Percentiles rank a stretch among this genome's conserved stretches.
Evolutionary conservation across 2,113 vertebrate species (phyloP).

Genomic region (Reinhardtius hippoglossoides): DNA sequence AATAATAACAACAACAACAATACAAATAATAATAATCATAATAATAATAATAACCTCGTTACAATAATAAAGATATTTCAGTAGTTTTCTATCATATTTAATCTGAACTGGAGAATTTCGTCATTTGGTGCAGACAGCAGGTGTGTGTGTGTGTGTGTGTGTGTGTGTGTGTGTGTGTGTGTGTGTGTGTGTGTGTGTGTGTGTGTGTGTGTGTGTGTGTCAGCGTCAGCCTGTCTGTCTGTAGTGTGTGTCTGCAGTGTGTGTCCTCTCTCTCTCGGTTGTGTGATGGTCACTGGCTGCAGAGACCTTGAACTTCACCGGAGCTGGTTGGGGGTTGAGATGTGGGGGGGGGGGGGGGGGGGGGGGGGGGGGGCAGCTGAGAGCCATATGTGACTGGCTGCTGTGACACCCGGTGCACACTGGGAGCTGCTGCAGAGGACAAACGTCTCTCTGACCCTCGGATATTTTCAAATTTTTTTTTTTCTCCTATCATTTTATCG

Average conservation of each 20-base stretch:
- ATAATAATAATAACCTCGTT: neutral
- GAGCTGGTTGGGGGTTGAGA: conserved; percentile 50
- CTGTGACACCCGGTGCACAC: conserved; percentile 57
- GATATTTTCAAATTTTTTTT: conserved; percentile 1
- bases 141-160: neutral
- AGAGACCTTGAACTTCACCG: conserved; percentile 82
- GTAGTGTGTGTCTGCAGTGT: neutral
- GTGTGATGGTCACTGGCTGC: conserved; percentile 60
- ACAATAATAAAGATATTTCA: neutral
- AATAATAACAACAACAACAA: neutral
- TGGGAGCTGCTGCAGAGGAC: conserved; percentile 41
- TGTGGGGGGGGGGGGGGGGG: too few species aligned
- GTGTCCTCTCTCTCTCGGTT: conserved; percentile 8
- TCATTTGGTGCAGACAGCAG: neutral
- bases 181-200: neutral
- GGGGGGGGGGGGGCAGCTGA: neutral
- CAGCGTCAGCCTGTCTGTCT: too few species aligned
- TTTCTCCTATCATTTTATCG: neutral
- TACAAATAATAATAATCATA: conserved; percentile 6
- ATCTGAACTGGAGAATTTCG: neutral
- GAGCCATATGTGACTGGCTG: conserved; percentile 48
- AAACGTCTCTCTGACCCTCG: neutral
- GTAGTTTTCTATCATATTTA: neutral
- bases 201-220: too few species aligned
- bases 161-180: too few species aligned